Evolutionary conservation across 2,888 invertebrate species (phyloP).

Genomic region (Ectropis crepuscularia): DNA sequence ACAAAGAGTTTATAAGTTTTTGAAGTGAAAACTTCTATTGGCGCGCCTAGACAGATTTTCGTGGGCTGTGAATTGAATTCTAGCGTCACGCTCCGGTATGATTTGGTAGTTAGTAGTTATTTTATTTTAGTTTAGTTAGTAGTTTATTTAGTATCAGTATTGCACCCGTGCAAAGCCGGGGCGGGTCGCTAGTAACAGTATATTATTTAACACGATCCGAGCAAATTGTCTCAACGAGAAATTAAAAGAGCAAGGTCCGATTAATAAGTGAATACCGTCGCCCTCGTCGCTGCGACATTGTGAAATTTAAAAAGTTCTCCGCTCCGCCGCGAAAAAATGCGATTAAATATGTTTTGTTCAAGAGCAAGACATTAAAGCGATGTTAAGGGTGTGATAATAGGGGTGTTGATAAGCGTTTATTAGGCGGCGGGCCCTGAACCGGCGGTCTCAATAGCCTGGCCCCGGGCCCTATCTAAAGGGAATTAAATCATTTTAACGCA

Average conservation of each 20-base stretch:
- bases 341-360: conserved; percentile 86
- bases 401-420: conserved; percentile 85
- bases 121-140: too few relatives aligned
- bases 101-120: too few relatives aligned
- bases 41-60: too few relatives aligned
- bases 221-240: conserved; percentile 15
- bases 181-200: too few relatives aligned
- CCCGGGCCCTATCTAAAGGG: conserved; percentile 78
- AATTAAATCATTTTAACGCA: conserved; percentile 84
- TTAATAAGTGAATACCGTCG: conserved; percentile 44
- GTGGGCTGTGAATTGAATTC: too few relatives aligned
- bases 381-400: conserved; percentile 86
- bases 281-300: conserved; percentile 59
- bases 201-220: conserved; percentile 2
- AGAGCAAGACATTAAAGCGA: conserved; percentile 85
- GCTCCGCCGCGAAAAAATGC: conserved; percentile 75
- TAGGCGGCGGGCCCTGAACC: conserved; percentile 71
- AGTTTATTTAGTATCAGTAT: too few relatives aligned
- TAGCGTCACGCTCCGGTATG: too few relatives aligned
- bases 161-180: too few relatives aligned
- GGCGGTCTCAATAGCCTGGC: conserved; percentile 68
- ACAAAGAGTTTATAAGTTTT: too few relatives aligned
- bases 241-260: conserved; percentile 30
- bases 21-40: too few relatives aligned
- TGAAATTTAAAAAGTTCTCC: conserved; percentile 81